phyloP scores from a whole-genome alignment of 1,140 invertebrate species.

The Achroia grisella region DNA sequence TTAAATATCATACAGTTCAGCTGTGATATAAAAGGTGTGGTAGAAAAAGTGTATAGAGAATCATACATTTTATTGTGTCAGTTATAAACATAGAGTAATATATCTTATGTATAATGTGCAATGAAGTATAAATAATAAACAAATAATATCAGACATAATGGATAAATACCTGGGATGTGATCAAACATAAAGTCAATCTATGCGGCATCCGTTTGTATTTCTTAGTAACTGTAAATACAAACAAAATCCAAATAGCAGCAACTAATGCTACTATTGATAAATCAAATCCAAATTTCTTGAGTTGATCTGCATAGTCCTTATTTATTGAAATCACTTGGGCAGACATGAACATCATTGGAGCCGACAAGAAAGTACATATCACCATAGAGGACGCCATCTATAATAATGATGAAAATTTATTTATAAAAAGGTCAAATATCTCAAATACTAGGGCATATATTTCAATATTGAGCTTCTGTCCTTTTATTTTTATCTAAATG shows the following conservation, averaged over 20 bases:
- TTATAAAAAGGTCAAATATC: too few relatives aligned
- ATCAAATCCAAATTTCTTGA: conserved; percentile 88
- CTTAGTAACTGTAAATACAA: conserved; percentile 84
- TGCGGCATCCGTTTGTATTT: conserved; percentile 88
- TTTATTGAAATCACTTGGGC: conserved; percentile 92
- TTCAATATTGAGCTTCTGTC: too few relatives aligned
- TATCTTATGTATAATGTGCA: too few relatives aligned
- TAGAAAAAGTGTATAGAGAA: too few relatives aligned
- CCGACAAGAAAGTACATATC: conserved; percentile 93
- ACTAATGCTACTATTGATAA: conserved; percentile 85
- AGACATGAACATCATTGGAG: conserved; percentile 95
- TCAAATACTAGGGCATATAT: too few relatives aligned
- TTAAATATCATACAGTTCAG: too few relatives aligned
- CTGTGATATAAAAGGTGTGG: too few relatives aligned
- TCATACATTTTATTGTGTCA: too few relatives aligned
- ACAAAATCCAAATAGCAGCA: conserved; percentile 85
- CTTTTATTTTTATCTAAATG: too few relatives aligned
- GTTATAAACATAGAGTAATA: too few relatives aligned
- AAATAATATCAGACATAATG: neutral
- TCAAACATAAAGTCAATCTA: conserved; percentile 84
- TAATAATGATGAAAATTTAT: conserved; percentile 30
- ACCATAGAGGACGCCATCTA: conserved; percentile 94
- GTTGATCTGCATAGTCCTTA: conserved; percentile 82
- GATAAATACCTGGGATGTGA: conserved; percentile 83
- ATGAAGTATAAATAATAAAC: too few relatives aligned